Percentiles rank a stretch among this genome's conserved stretches.
Conservation (phyloP, 2,113 vertebrate genomes). For the Pluvialis apricaria region DNA sequence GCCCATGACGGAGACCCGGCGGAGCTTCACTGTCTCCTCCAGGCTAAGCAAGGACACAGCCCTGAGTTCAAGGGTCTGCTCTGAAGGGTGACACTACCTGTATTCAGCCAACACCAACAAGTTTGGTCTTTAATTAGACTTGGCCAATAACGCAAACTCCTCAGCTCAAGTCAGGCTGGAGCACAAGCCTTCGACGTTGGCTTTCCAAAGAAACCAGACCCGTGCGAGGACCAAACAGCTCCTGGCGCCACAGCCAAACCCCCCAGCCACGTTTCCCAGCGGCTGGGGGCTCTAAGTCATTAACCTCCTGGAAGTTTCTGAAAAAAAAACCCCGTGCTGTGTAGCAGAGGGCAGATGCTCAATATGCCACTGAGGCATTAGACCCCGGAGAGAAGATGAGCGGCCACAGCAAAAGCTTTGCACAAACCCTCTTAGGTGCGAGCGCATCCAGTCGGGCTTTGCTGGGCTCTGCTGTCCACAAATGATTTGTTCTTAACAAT, state of each 20-base stretch:
- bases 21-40: not conserved
- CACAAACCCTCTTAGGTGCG: too few species aligned
- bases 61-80: not conserved
- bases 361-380: too few species aligned
- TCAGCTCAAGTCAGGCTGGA: not conserved
- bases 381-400: too few species aligned
- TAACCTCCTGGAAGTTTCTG: not conserved
- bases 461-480: not conserved
- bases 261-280: not conserved
- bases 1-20: too few species aligned
- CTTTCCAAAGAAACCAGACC: too few species aligned
- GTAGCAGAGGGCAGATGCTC: not conserved
- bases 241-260: accelerated
- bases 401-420: not conserved
- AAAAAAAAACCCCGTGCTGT: accelerated
- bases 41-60: not conserved
- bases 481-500: not conserved
- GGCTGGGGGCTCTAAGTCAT: not conserved
- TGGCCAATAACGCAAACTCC: not conserved
- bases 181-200: not conserved
- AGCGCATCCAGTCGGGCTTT: accelerated
- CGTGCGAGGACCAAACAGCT: not conserved
- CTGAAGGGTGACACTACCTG: too few species aligned
- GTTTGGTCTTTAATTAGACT: not conserved
- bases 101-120: not conserved